Evolutionary conservation across 2,113 vertebrate species (phyloP).

Genomic region (Poicephalus gulielmi): DNA sequence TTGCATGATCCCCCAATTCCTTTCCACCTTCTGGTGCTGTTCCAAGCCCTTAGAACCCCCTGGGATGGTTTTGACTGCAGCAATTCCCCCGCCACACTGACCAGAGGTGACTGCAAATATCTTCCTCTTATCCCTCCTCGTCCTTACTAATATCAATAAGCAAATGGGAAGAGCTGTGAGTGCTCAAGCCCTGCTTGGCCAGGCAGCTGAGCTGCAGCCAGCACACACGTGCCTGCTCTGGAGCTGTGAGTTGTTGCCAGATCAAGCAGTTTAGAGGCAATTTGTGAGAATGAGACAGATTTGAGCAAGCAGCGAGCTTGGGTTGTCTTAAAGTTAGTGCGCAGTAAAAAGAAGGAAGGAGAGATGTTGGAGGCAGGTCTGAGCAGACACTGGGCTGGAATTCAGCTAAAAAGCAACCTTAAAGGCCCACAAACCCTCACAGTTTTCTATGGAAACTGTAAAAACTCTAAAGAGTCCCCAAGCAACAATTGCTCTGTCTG

Average conservation of each 20-base stretch:
- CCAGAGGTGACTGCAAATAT: background rate
- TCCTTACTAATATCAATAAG: background rate
- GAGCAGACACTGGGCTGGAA: background rate
- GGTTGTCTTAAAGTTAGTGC: background rate
- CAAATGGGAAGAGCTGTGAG: background rate
- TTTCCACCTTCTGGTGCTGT: background rate
- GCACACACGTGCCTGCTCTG: background rate
- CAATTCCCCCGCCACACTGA: background rate
- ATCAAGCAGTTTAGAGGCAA: background rate
- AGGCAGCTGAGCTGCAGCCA: background rate
- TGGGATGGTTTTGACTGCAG: background rate
- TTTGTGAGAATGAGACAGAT: background rate
- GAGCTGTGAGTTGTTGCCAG: background rate
- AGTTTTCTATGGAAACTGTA: constrained; percentile 29
- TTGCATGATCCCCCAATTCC: background rate
- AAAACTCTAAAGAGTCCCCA: background rate
- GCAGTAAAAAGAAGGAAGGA: background rate
- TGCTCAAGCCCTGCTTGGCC: background rate
- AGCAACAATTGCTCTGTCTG: constrained; percentile 23
- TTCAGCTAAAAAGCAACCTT: background rate
- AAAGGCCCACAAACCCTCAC: background rate
- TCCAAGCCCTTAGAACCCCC: rapidly evolving
- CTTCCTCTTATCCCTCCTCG: rapidly evolving
- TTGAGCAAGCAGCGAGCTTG: background rate
- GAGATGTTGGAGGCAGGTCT: background rate